These are phyloP conservation scores for Anguilla megastoma DNA, from an alignment of 2,797 vertebrate species.

Conservation along the genomic window DNA sequence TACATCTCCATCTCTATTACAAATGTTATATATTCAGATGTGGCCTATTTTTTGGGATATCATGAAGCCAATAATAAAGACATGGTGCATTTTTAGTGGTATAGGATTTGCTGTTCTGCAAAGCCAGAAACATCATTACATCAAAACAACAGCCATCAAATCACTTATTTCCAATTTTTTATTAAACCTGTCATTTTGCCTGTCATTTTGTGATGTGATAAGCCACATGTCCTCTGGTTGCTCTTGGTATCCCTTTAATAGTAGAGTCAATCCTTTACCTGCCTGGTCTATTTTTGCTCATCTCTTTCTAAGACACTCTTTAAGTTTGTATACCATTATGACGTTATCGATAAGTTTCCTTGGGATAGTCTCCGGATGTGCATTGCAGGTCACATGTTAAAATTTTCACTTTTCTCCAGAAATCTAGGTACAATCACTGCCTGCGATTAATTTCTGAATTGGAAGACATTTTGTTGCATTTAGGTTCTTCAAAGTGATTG, in stretches of 20 bases:
- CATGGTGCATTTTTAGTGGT: background rate
- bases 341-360: background rate
- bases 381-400: background rate
- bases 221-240: background rate
- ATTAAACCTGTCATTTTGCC: background rate
- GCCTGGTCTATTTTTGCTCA: background rate
- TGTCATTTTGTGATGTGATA: background rate
- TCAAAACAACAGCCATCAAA: background rate
- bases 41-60: background rate
- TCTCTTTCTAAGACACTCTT: background rate
- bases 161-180: background rate
- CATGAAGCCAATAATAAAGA: background rate
- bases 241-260: background rate
- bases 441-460: background rate
- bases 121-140: background rate
- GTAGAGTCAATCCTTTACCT: background rate
- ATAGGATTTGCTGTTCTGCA: background rate
- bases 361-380: background rate
- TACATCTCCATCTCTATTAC: background rate
- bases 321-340: background rate
- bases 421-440: background rate
- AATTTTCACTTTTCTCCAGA: background rate
- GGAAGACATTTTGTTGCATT: background rate
- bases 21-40: background rate
- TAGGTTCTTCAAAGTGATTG: background rate